Conservation (phyloP, 2,797 vertebrate species). For the Chromobotia macracanthus region DNA sequence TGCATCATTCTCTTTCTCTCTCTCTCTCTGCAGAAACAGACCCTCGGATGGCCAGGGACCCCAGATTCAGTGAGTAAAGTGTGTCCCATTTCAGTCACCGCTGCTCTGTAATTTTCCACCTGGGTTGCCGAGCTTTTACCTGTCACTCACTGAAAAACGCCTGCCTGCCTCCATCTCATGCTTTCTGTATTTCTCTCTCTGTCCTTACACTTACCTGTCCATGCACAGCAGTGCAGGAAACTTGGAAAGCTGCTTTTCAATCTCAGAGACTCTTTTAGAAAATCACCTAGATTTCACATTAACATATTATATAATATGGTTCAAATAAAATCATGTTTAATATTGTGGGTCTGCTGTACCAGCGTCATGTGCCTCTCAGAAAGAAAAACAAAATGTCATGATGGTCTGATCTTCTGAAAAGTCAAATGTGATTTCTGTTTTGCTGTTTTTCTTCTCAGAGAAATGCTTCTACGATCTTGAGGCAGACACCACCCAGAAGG, state of each 20-base stretch:
- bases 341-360: no score
- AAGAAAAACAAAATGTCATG: no score
- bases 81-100: conserved; percentile 71
- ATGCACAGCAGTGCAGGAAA: conserved; percentile 14
- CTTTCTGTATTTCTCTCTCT: neutral
- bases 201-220: conserved; percentile 15
- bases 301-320: neutral
- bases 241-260: neutral
- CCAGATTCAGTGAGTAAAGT: conserved; percentile 75
- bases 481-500: conserved; percentile 38
- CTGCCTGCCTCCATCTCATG: conserved; percentile 36
- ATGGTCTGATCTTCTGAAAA: no score
- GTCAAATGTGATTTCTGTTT: conserved; percentile 24
- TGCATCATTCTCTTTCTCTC: conserved; percentile 31
- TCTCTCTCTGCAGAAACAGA: conserved; percentile 71
- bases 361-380: neutral
- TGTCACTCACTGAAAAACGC: conserved; percentile 69
- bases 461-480: conserved; percentile 71
- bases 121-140: conserved; percentile 69
- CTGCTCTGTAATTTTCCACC: conserved; percentile 74
- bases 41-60: conserved; percentile 76
- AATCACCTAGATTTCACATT: neutral
- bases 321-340: neutral
- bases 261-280: neutral
- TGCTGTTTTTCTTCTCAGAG: conserved; percentile 41